Conservation (phyloP, 2,113 vertebrate species). For the Antennarius striatus region DNA sequence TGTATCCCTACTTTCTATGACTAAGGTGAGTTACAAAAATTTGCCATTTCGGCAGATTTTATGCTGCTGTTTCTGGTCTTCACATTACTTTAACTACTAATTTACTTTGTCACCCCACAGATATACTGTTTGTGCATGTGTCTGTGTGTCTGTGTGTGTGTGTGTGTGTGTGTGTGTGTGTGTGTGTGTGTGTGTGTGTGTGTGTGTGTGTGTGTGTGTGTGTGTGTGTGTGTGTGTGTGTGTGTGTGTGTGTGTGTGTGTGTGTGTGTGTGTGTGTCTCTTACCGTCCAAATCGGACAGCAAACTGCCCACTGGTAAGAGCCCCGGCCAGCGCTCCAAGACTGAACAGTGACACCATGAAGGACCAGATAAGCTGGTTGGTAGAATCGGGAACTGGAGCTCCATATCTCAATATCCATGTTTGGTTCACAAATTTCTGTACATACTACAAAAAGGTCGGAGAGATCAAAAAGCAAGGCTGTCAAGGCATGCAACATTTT, state of each 20-base stretch:
- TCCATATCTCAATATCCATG: constrained; percentile 73
- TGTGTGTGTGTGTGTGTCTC: constrained; percentile 10
- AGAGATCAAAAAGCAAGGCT: neutral
- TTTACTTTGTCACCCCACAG: no score
- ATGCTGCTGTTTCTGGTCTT: no score
- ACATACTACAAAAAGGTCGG: constrained; percentile 66
- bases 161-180: no score
- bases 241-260: neutral
- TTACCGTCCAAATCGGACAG: constrained; percentile 79
- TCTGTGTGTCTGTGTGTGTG: no score
- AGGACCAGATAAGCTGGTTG: constrained; percentile 79
- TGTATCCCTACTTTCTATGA: no score
- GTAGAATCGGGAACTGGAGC: constrained; percentile 58
- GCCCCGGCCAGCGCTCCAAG: constrained; percentile 77
- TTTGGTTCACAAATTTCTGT: constrained; percentile 77
- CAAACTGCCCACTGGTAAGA: constrained; percentile 70
- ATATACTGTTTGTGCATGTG: no score
- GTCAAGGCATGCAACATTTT: no score
- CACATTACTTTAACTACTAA: no score
- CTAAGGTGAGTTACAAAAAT: neutral
- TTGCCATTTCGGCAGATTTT: no score
- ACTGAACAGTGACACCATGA: constrained; percentile 77
- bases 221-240: no score
- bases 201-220: no score
- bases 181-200: neutral